Conservation (phyloP, 2,113 vertebrate genomes). For the Diphyllodes magnificus region DNA sequence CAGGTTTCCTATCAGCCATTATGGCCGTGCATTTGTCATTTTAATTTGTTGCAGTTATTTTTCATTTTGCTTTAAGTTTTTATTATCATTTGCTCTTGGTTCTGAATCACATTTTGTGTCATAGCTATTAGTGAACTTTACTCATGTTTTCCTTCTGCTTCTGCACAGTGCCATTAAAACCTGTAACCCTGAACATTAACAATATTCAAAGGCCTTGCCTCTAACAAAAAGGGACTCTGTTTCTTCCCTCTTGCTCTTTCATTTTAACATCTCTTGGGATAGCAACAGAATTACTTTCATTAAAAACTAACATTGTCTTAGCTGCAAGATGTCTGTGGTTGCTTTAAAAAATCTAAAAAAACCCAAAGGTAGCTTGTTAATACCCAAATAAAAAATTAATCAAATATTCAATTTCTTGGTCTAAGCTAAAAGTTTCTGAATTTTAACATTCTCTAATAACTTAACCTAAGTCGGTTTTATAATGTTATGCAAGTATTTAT, state of each 20-base stretch:
- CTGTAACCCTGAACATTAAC: slow-evolving; percentile 71
- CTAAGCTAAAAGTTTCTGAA: slow-evolving; percentile 50
- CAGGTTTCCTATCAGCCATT: slow-evolving; percentile 79
- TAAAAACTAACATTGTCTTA: slow-evolving; percentile 64
- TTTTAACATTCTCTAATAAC: slow-evolving; percentile 49
- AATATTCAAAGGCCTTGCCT: slow-evolving; percentile 73
- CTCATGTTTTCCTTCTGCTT: slow-evolving; percentile 41
- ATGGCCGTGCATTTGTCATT: slow-evolving; percentile 73
- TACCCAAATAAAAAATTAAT: slow-evolving; percentile 67
- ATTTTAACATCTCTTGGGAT: slow-evolving; percentile 43
- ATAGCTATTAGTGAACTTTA: slow-evolving; percentile 44
- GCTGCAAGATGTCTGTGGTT: slow-evolving; percentile 86
- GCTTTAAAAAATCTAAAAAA: slow-evolving; percentile 76
- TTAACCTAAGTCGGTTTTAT: slow-evolving; percentile 15
- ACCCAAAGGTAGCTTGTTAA: slow-evolving; percentile 9
- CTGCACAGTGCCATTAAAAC: slow-evolving; percentile 66
- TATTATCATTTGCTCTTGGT: slow-evolving; percentile 41
- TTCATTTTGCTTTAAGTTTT: slow-evolving; percentile 54
- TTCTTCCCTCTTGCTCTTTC: slow-evolving; percentile 32
- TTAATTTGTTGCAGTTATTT: slow-evolving; percentile 73
- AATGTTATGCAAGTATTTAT: slow-evolving; percentile 23
- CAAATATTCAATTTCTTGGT: slow-evolving; percentile 30
- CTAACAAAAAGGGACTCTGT: slow-evolving; percentile 65
- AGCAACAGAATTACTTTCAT: slow-evolving; percentile 65
- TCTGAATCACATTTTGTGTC: slow-evolving; percentile 32